Percentiles rank a stretch among this genome's conserved stretches.
Conservation (phyloP, 2,888 invertebrate genomes). For the Ophioninae sp. region DNA sequence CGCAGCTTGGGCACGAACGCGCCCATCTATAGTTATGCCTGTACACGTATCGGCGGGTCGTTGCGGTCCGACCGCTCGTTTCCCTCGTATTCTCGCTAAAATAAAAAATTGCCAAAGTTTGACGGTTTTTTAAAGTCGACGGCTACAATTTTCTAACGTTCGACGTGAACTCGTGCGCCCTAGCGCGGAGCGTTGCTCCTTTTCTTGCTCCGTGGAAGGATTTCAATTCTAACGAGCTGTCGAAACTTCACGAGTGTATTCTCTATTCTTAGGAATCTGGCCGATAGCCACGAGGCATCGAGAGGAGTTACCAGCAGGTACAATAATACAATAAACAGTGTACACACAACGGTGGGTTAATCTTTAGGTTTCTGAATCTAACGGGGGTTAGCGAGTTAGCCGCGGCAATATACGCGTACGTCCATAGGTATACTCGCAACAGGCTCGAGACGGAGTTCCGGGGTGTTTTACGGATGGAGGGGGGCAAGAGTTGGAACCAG, state of each 20-base stretch:
- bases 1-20: conserved; percentile 40
- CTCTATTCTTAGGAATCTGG: conserved; percentile 41
- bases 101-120: conserved; percentile 11
- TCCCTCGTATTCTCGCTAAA: neutral
- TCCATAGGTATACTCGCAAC: conserved; percentile 30
- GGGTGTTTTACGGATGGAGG: conserved; percentile 45
- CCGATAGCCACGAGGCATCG: conserved; percentile 50
- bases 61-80: neutral
- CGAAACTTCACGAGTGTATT: conserved; percentile 12
- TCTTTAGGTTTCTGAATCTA: conserved; percentile 60
- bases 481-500: conserved; percentile 59
- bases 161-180: neutral
- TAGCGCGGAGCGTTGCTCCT: neutral
- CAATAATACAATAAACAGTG: conserved; percentile 51
- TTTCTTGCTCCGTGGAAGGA: neutral
- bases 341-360: conserved; percentile 45
- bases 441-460: conserved; percentile 43
- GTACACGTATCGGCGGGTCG: conserved; percentile 26
- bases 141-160: conserved; percentile 1
- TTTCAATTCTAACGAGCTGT: neutral
- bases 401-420: conserved; percentile 10
- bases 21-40: conserved; percentile 10
- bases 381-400: conserved; percentile 61
- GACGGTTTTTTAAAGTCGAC: conserved; percentile 3
- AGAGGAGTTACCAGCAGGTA: conserved; percentile 30